Conservation (phyloP, 1,140 invertebrate genomes). For the Drosophila sucinea region DNA sequence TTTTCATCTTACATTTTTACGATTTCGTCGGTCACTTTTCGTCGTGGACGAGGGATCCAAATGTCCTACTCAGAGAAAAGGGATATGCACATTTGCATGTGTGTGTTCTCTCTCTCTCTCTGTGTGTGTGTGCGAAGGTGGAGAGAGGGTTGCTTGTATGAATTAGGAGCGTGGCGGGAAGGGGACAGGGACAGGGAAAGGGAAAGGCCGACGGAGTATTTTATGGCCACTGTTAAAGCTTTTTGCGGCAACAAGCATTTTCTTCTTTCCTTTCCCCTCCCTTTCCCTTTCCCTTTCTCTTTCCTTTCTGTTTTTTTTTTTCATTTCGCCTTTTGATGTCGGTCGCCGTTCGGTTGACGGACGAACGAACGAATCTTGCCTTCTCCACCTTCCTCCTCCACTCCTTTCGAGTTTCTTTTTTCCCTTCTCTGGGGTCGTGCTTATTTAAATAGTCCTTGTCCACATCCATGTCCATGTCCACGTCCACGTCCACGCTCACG, state of each 20-base stretch:
- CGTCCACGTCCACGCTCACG: background rate
- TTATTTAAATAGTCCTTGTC: slow-evolving; percentile 14
- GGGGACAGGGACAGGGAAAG: slow-evolving; percentile 12
- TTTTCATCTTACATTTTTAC: slow-evolving; percentile 80
- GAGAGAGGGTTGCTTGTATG: slow-evolving; percentile 23
- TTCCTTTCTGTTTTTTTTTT: background rate
- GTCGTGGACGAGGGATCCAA: slow-evolving; percentile 61
- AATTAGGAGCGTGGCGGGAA: slow-evolving; percentile 17
- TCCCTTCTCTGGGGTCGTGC: background rate
- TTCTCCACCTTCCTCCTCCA: background rate
- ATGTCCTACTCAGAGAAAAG: slow-evolving; percentile 54
- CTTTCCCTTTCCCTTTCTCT: background rate
- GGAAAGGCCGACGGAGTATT: slow-evolving; percentile 43
- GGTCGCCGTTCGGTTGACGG: slow-evolving; percentile 28
- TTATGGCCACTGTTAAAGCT: slow-evolving; percentile 72
- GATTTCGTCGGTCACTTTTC: slow-evolving; percentile 72
- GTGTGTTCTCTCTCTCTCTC: no score
- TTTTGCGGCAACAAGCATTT: slow-evolving; percentile 61
- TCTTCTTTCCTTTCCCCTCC: slow-evolving; percentile 15
- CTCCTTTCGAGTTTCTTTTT: background rate
- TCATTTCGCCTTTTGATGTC: slow-evolving; percentile 59
- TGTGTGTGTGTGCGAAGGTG: slow-evolving; percentile 6
- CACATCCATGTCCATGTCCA: background rate
- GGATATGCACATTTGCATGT: slow-evolving; percentile 54
- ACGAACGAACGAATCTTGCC: slow-evolving; percentile 24